Evolutionary conservation across 2,888 invertebrate genomes (phyloP).

Genomic region (Boloria euphrosyne): DNA sequence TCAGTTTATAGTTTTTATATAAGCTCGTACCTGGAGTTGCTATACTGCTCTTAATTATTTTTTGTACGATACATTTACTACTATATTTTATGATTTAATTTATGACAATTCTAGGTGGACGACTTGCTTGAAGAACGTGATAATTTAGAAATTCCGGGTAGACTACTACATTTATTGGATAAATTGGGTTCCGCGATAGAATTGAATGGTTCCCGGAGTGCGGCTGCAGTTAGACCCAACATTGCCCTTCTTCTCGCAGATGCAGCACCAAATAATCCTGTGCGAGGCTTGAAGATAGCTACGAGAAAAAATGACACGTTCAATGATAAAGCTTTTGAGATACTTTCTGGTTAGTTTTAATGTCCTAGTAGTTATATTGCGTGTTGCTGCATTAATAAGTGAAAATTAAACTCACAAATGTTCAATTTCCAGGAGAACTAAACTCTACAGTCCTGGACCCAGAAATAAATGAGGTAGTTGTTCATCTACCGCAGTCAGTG

Average conservation of each 20-base stretch:
- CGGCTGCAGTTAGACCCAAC: conserved; percentile 55
- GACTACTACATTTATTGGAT: conserved; percentile 64
- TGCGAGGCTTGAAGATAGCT: conserved; percentile 63
- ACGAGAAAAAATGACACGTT: conserved; percentile 53
- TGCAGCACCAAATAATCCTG: conserved; percentile 54
- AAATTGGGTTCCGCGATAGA: conserved; percentile 57
- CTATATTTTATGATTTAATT: conserved; percentile 1
- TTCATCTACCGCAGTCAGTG: conserved; percentile 65
- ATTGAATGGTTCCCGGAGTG: conserved; percentile 54
- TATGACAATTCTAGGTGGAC: conserved; percentile 63
- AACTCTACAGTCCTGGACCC: conserved; percentile 52
- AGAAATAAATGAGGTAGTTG: conserved; percentile 63
- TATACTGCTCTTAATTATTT: too few species aligned
- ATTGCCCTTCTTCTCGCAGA: conserved; percentile 67
- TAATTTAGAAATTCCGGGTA: conserved; percentile 58
- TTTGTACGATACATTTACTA: too few species aligned
- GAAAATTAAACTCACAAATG: too few species aligned
- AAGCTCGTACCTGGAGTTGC: too few species aligned
- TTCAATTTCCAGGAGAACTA: conserved; percentile 50
- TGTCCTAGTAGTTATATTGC: neutral
- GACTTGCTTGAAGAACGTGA: conserved; percentile 53
- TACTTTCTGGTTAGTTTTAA: conserved; percentile 57
- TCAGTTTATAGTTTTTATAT: too few species aligned
- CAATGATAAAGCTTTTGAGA: conserved; percentile 56
- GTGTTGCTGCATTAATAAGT: too few species aligned